Conservation (phyloP, 1,140 invertebrate genomes). For the Drosophila varians region DNA sequence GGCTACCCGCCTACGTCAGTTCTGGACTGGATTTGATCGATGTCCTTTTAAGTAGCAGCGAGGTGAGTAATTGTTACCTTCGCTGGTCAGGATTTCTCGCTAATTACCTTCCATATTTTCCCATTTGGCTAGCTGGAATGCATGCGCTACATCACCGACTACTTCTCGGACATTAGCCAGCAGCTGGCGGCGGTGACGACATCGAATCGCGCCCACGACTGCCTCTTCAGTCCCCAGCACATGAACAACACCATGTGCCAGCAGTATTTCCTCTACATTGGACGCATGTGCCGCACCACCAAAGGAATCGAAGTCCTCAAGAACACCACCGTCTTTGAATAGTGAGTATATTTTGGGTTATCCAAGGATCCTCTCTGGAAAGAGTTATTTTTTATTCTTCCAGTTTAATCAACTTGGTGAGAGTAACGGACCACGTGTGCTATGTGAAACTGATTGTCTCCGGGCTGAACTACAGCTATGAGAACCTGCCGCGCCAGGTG, state of each 20-base stretch:
- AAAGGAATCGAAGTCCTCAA: constrained; percentile 90
- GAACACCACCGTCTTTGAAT: constrained; percentile 90
- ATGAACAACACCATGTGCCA: constrained; percentile 95
- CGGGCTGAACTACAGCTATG: constrained; percentile 92
- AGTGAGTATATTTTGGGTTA: constrained; percentile 84
- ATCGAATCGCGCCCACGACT: constrained; percentile 91
- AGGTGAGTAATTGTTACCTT: constrained; percentile 56
- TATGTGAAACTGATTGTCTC: constrained; percentile 97
- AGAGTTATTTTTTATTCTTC: no score
- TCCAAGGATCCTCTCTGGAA: no score
- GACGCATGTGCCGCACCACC: constrained; percentile 91
- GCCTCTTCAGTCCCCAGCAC: constrained; percentile 94
- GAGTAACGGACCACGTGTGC: constrained; percentile 93
- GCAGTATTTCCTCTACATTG: constrained; percentile 97
- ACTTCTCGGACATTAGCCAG: constrained; percentile 91
- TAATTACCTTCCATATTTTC: not conserved
- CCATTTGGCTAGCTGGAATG: constrained; percentile 83
- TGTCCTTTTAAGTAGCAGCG: constrained; percentile 86
- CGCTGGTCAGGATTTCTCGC: constrained; percentile 56
- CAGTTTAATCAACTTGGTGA: constrained; percentile 91
- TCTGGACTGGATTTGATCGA: constrained; percentile 91
- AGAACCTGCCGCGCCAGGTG: constrained; percentile 89
- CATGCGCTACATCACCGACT: constrained; percentile 88
- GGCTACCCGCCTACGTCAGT: constrained; percentile 87
- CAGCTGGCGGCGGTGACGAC: constrained; percentile 90